Evolutionary conservation across 1,140 invertebrate genomes (phyloP).

Genomic region (Cotesia typhae): DNA sequence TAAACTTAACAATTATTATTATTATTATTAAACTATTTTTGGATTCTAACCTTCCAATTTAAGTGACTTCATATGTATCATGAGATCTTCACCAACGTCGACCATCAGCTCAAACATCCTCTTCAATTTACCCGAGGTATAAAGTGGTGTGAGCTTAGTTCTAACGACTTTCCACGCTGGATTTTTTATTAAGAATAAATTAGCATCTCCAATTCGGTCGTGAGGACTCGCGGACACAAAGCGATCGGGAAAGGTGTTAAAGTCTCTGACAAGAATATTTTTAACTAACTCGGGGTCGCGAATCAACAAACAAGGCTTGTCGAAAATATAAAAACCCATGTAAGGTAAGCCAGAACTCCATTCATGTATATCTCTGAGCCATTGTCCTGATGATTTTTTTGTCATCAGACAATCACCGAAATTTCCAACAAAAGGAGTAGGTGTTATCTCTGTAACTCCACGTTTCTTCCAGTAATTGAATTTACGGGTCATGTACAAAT

Average conservation of each 20-base stretch:
- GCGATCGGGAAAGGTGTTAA: slow-evolving; percentile 58
- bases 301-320: slow-evolving; percentile 57
- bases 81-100: slow-evolving; percentile 56
- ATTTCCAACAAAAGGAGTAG: slow-evolving; percentile 55
- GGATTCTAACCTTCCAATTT: slow-evolving; percentile 55
- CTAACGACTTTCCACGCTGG: slow-evolving; percentile 59
- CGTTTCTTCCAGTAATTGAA: slow-evolving; percentile 60
- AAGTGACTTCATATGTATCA: slow-evolving; percentile 46
- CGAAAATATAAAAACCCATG: slow-evolving; percentile 56
- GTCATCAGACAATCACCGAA: slow-evolving; percentile 37
- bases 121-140: slow-evolving; percentile 61
- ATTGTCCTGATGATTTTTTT: slow-evolving; percentile 33
- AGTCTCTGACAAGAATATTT: slow-evolving; percentile 64
- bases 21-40: background rate
- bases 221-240: slow-evolving; percentile 37
- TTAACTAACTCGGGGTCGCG: slow-evolving; percentile 63
- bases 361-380: slow-evolving; percentile 43
- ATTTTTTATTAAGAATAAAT: slow-evolving; percentile 53
- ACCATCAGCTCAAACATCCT: slow-evolving; percentile 60
- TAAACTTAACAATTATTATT: background rate
- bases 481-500: slow-evolving; percentile 54
- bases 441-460: slow-evolving; percentile 47
- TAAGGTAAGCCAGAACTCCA: slow-evolving; percentile 39
- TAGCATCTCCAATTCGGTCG: slow-evolving; percentile 47
- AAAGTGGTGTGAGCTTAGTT: slow-evolving; percentile 58